Evolutionary conservation across 2,797 vertebrate genomes (phyloP), one percentile per base, ranked within the genome.

Genomic region (Staurois parvus): DNA sequence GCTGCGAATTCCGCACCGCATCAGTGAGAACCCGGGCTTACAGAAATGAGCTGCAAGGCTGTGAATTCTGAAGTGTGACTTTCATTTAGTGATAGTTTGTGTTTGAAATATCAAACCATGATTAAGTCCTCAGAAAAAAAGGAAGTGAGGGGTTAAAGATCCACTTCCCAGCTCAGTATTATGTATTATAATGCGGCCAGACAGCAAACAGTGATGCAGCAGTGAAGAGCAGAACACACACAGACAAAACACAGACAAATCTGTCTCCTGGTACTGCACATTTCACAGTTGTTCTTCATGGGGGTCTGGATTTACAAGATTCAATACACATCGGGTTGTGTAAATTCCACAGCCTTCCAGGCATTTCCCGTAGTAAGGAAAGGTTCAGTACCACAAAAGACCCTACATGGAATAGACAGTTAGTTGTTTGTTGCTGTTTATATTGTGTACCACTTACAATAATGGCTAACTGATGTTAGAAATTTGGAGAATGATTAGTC

Each of bases 241-340:
- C 26, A 48, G 13, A 34, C 45, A 83, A 74, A 29, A 17, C 11
- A 30, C 11, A 30, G 59, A 64, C 52, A 82, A 75, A 13, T 75
- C 59, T 4, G 7, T 30, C n/a, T 24, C 59, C 66, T 45, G 28
- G 12, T n/a, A 29, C 32, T 62, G 24, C 15, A 26, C 72, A 68
- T 83, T 42, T 81, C 73, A 30, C 37, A 37, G 21, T 75, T 52
- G 40, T 74, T 83, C 69, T 45, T 82, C 52, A 69, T 32, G 79
- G 70, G 69, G 11, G 52, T 76, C 12, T 64, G 59, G 10, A 21
- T 45, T 40, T 45, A 34, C 21, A 67, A 75, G 40, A 76, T 64
- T 67, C 24, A 13, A 34, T 68, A 37, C 59, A 68, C n/a, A 42
- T 76, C 42, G 30, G 29, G 21, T 37, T 67, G 42, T 32, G 24